Evolutionary conservation across 2,888 invertebrate genomes (phyloP).

Genomic region (Epistrophella euchroma): DNA sequence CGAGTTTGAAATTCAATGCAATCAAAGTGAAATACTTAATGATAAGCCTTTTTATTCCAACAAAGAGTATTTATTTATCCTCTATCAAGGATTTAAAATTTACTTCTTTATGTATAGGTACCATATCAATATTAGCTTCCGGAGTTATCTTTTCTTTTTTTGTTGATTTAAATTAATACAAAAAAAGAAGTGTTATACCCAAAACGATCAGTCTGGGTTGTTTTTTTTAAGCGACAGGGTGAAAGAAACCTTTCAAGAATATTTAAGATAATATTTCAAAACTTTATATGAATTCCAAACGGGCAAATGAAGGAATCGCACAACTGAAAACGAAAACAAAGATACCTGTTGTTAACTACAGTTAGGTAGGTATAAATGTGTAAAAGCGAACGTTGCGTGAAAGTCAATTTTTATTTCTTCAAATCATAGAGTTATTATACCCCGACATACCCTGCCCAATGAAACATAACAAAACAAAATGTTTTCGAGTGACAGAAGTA

Average conservation of each 20-base stretch:
- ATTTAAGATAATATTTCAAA: not conserved
- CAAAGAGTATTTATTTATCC: conserved; percentile 8
- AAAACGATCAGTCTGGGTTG: not conserved
- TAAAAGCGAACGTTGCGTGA: conserved; percentile 23
- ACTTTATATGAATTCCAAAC: conserved; percentile 34
- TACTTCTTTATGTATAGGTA: not conserved
- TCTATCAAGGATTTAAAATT: not conserved
- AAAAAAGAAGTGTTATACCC: not conserved
- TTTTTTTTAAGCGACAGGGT: not conserved
- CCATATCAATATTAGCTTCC: conserved; percentile 38
- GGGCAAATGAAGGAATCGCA: conserved; percentile 23
- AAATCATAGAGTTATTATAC: not conserved
- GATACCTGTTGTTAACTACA: conserved; percentile 42
- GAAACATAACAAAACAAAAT: conserved; percentile 1
- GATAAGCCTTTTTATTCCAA: not conserved
- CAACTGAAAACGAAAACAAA: conserved; percentile 37
- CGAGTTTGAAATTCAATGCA: not conserved
- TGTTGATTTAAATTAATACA: not conserved
- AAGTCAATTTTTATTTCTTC: conserved; percentile 14
- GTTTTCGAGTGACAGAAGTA: conserved; percentile 37
- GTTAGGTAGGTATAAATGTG: conserved; percentile 38
- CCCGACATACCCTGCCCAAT: not conserved
- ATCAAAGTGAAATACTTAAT: not conserved
- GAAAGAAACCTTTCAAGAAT: conserved; percentile 47
- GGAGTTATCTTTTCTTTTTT: conserved; percentile 11